Conservation (phyloP, 2,113 vertebrate species). For the Amphiprion percula region DNA sequence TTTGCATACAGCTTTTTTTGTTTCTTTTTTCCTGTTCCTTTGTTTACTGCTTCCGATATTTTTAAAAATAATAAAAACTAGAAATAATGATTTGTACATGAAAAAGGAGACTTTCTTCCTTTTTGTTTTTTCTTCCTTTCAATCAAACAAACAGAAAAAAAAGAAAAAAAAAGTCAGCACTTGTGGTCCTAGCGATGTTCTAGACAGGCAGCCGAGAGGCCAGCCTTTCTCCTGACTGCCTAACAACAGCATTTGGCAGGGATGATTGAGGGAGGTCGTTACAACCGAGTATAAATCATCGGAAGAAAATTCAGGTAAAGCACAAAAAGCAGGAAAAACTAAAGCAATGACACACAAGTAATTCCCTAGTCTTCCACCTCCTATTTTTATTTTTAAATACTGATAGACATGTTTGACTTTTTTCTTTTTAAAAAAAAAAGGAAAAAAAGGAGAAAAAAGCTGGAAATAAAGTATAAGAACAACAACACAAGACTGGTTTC, state of each 20-base stretch:
- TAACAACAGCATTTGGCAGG: constrained; percentile 76
- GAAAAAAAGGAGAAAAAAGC: constrained; percentile 25
- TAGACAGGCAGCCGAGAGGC: constrained; percentile 73
- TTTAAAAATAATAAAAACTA: constrained; percentile 75
- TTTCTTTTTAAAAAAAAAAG: constrained; percentile 14
- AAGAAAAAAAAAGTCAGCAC: constrained; percentile 46
- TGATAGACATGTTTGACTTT: constrained; percentile 78
- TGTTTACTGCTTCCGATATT: constrained; percentile 74
- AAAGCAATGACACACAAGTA: constrained; percentile 69
- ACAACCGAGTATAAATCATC: constrained; percentile 63
- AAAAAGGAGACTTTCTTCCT: constrained; percentile 43
- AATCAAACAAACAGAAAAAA: constrained; percentile 62
- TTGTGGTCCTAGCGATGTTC: constrained; percentile 60
- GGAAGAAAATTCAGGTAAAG: constrained; percentile 66
- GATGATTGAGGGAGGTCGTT: constrained; percentile 65
- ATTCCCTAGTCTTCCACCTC: constrained; percentile 72
- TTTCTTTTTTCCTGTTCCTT: constrained; percentile 66
- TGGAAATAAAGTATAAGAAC: constrained; percentile 70
- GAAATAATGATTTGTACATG: constrained; percentile 78
- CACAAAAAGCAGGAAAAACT: constrained; percentile 55
- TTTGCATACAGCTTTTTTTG: constrained; percentile 81
- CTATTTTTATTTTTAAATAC: constrained; percentile 81
- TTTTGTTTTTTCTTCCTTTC: constrained; percentile 59
- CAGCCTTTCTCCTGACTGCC: constrained; percentile 73
- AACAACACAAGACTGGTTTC: constrained; percentile 69